A percentile compares a stretch with the other conserved stretches of the same genome.
Evolutionary conservation across 2,797 vertebrate genomes (phyloP).

Genomic region (Spea hammondii): DNA sequence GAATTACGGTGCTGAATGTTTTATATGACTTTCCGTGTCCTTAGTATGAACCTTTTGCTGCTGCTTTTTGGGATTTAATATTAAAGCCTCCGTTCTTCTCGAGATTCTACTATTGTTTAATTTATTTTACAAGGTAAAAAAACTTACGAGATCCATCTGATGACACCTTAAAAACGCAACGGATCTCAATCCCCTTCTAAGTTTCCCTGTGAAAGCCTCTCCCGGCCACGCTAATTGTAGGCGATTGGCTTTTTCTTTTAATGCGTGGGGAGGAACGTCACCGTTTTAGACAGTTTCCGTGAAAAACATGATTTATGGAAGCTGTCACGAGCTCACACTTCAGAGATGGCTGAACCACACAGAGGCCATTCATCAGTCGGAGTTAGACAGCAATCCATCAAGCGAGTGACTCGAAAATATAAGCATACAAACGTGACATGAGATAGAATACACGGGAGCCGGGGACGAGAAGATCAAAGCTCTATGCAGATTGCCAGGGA

Average conservation of each 20-base stretch:
- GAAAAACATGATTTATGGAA: conserved; percentile 60
- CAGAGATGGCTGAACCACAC: conserved; percentile 52
- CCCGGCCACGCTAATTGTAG: conserved; percentile 20
- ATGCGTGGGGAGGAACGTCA: conserved; percentile 8
- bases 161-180: neutral
- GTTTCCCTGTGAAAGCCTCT: neutral
- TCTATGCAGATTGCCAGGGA: conserved; percentile 12
- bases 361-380: conserved; percentile 54
- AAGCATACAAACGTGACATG: conserved; percentile 27
- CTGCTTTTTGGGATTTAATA: too few species aligned
- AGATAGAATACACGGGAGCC: neutral
- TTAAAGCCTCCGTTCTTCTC: too few species aligned
- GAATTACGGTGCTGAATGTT: too few species aligned
- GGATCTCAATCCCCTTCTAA: neutral
- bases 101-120: neutral
- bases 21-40: too few species aligned
- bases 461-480: neutral
- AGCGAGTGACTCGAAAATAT: conserved; percentile 26
- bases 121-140: too few species aligned
- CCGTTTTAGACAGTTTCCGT: neutral
- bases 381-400: conserved; percentile 55
- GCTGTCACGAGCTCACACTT: conserved; percentile 55
- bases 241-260: conserved; percentile 18
- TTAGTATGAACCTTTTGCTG: too few species aligned
- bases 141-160: neutral